These are phyloP conservation scores for Hycleus cichorii DNA, from an alignment of 1,140 invertebrate genomes.

Conservation along the genomic window DNA sequence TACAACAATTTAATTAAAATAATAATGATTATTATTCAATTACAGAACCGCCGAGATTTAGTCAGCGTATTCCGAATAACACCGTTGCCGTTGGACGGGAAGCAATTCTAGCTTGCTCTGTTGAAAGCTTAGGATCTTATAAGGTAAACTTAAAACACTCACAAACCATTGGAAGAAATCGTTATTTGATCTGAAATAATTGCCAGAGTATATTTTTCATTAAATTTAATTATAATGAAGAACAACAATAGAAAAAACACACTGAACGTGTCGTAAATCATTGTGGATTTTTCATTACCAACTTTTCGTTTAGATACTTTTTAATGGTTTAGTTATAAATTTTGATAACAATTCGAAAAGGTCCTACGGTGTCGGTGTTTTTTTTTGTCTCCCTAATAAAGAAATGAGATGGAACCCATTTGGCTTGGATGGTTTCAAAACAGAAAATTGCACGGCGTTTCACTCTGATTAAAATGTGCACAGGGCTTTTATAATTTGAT, in stretches of 20 bases:
- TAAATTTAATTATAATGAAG: background rate
- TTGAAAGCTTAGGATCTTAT: constrained; percentile 72
- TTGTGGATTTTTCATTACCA: constrained; percentile 18
- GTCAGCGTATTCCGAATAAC: constrained; percentile 72
- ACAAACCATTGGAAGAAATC: too few species aligned
- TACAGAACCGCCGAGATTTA: constrained; percentile 74
- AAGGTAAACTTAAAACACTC: constrained; percentile 54
- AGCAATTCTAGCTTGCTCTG: constrained; percentile 71
- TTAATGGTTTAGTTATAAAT: constrained; percentile 18
- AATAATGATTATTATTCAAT: constrained; percentile 17
- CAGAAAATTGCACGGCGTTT: too few species aligned
- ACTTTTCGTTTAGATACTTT: constrained; percentile 9
- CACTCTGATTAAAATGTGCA: too few species aligned
- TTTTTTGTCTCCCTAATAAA: constrained; percentile 12
- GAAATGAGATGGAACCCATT: constrained; percentile 1
- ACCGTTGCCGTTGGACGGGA: constrained; percentile 77
- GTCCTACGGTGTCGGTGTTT: background rate
- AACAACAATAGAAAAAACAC: background rate
- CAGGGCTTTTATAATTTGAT: too few species aligned
- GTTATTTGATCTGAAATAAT: background rate
- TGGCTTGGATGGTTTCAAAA: background rate
- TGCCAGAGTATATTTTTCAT: background rate
- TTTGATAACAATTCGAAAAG: constrained; percentile 19
- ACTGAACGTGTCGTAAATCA: constrained; percentile 8
- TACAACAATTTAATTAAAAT: too few species aligned